Conservation (phyloP, 2,113 vertebrate genomes). For the Pteronura brasiliensis region DNA sequence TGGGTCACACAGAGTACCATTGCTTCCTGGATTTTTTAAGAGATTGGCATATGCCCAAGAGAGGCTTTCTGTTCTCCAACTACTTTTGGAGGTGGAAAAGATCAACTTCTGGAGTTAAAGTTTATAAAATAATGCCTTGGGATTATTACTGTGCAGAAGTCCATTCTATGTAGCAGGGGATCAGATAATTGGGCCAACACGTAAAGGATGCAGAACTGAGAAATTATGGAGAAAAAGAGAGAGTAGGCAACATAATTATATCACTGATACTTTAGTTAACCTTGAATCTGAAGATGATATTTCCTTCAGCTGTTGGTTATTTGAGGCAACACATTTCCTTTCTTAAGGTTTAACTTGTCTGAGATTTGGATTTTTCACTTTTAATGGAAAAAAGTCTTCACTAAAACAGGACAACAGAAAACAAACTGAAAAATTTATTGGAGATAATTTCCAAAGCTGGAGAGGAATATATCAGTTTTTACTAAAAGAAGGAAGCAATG, state of each 20-base stretch:
- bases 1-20: background rate
- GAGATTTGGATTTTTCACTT: background rate
- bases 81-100: background rate
- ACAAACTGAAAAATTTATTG: background rate
- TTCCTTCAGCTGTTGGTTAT: background rate
- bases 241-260: background rate
- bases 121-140: background rate
- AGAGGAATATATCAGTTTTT: background rate
- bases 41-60: background rate
- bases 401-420: background rate
- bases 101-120: background rate
- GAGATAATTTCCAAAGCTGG: background rate
- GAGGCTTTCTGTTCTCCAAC: background rate
- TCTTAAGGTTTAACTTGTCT: background rate
- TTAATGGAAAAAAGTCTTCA: background rate
- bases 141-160: background rate
- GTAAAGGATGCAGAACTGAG: background rate
- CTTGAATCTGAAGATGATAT: background rate
- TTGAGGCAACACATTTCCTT: background rate
- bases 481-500: background rate
- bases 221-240: background rate
- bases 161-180: background rate
- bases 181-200: background rate
- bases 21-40: background rate
- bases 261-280: background rate